Percentiles rank a stretch among this genome's conserved stretches.
These are phyloP conservation scores for Panorpa germanica DNA, from an alignment of 2,888 invertebrate genomes.

Conservation along the genomic window DNA sequence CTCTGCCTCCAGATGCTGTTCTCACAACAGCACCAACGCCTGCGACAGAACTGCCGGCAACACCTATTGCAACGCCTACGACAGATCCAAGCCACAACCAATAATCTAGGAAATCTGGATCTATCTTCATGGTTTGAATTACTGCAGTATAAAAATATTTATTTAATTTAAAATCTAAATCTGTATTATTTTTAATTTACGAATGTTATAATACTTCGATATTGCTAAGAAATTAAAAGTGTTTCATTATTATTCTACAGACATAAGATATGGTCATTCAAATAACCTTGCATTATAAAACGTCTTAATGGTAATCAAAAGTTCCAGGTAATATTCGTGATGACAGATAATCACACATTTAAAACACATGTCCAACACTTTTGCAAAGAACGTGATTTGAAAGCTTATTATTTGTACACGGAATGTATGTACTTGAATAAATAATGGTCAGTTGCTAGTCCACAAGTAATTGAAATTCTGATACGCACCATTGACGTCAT, in stretches of 20 bases:
- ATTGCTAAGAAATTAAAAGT: no score
- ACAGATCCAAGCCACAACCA: constrained; percentile 23
- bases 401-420: no score
- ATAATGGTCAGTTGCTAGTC: no score
- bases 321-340: no score
- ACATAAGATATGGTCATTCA: constrained; percentile 1
- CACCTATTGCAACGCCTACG: constrained; percentile 22
- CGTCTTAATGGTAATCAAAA: no score
- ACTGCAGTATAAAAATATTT: constrained; percentile 15
- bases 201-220: no score
- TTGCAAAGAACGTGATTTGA: no score
- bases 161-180: constrained; percentile 6
- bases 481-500: constrained; percentile 55
- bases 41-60: constrained; percentile 22
- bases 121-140: constrained; percentile 19
- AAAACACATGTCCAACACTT: no score
- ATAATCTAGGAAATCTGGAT: constrained; percentile 21
- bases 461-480: constrained; percentile 8
- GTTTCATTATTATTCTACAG: not conserved
- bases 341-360: no score
- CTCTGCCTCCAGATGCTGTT: constrained; percentile 22
- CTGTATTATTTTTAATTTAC: constrained; percentile 1
- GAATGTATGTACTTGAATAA: no score
- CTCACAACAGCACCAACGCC: constrained; percentile 23
- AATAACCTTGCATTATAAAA: not conserved